Evolutionary conservation across 2,888 invertebrate genomes (phyloP), one percentile per base, ranked within the genome.

Genomic region (Netelia inedita): DNA sequence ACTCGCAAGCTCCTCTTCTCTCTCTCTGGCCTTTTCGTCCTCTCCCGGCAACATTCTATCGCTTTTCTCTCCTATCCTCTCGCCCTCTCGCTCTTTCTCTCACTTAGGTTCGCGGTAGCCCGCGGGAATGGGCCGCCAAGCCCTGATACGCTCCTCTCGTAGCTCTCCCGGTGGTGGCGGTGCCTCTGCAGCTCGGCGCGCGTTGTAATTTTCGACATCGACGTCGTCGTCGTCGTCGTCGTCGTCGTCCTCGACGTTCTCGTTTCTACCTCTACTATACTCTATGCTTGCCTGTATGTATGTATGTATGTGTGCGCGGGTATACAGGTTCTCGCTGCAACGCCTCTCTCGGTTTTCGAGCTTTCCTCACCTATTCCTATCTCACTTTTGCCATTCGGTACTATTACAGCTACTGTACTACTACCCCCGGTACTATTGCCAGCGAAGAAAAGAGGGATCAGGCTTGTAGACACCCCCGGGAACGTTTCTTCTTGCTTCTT

Each of bases 161-260:
- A 76, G 79, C 72, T 76, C 79, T 43, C 55, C 8, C 23, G 10
- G n/a, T 79, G 46, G 14, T 46, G 11, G 11, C 14, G 46, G 10
- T 50, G 19, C 21, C 61, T 28, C 57, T 14, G 65, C 46, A 65
- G 57, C 63, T 63, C 63, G 55, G 68, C 73, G 73, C 73, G 73
- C 80, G 80, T 80, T 84, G 84, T 80, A 84, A 84, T 80, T 84
- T 84, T 84, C 84, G 80, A 80, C 80, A 80, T 76, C 76, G 80
- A 84, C 80, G 83, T 66, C 72, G 76, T 16, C 72, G 55, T 68
- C 59, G 43, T 55, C 61, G 16, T 75, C 55, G 10, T 16, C 55
- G 5, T 28, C 80, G 80, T 66, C 76, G 76, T 16, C 72, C 43
- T 68, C 59, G 43, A 41, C 61, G 16, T 75, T 43, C 10, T 16